Evolutionary conservation across 2,888 invertebrate species (phyloP).

Genomic region (Acrocyrtus sp.): DNA sequence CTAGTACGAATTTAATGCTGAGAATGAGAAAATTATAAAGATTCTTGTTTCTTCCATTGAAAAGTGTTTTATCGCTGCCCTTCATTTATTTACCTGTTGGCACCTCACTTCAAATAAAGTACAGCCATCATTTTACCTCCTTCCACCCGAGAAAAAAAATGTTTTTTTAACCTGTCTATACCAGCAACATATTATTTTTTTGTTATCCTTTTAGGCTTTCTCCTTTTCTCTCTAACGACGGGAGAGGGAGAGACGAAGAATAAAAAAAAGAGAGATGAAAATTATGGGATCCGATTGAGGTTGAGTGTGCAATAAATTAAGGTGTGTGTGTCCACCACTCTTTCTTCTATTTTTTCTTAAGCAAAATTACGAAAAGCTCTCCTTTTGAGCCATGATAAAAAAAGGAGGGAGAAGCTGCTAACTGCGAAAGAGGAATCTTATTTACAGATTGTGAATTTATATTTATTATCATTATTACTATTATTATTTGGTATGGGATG

Average conservation of each 20-base stretch:
- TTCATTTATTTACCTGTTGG: constrained; percentile 47
- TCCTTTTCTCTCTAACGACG: neutral
- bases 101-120: constrained; percentile 45
- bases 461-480: neutral
- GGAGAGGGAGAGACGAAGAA: neutral
- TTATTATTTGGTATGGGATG: too few relatives aligned
- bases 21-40: too few relatives aligned
- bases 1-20: too few relatives aligned
- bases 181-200: too few relatives aligned
- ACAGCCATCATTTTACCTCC: constrained; percentile 16
- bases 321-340: constrained; percentile 28
- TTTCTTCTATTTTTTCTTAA: constrained; percentile 12
- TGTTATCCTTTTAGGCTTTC: constrained; percentile 2
- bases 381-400: too few relatives aligned
- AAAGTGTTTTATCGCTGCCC: too few relatives aligned
- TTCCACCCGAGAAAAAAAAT: too few relatives aligned
- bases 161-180: too few relatives aligned
- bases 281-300: constrained; percentile 42
- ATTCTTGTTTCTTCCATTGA: too few relatives aligned
- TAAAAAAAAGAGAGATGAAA: constrained; percentile 24
- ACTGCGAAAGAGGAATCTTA: neutral
- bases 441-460: neutral
- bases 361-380: constrained; percentile 34
- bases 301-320: constrained; percentile 40
- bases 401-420: neutral